Base-by-base conservation (phyloP, 1,140 invertebrate genomes). In the Aethina tumida region DNA sequence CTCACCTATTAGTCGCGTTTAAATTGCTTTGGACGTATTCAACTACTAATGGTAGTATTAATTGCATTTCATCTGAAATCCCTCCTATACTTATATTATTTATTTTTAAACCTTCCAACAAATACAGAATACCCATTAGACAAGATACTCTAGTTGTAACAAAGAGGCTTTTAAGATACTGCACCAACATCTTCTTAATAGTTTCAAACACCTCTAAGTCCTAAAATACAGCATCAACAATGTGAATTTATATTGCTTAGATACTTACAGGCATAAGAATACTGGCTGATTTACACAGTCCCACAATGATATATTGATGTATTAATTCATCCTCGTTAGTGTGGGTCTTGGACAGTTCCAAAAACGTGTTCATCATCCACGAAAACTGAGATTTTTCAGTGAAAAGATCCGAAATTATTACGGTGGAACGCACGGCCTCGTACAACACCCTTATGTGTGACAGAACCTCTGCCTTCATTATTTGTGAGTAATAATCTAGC, bases 401-500 rank as follows among this genome's bases (percentile, higher is more conserved):
- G 54, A 87, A 86, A 24, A 87, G 53, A 50, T 86, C 82, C 0
- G 80, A 84, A 31, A 84, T 66, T 3, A 72, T 67, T 19, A 80
- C 48, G 39, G 81, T 67, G 2, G 81, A 84, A 47, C 74, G 72
- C 2, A 81, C 64, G 4, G 77, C 69, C 58, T 84, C 80, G 25
- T 75, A 73, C 2, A 81, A 55, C 28, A 82, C 58, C 43, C 72
- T 13, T 21, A 49, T 28, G 29, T 43, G 29, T 4, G 33, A 38
- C n/a, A 44, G n/a, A 41, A 57, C 71, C 55, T 71, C 65, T 8
- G 60, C 53, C 21, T 73, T 68, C 34, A 83, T 63, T 77, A 84
- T 84, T 21, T 85, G 79, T 0, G 76, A 70, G 41, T 85, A 88
- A 3, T 89, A 70, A 52, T 91, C 86, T 41, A 90, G 67, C 0